Evolutionary conservation across 1,140 invertebrate genomes (phyloP).

Genomic region (Eumeta japonica): DNA sequence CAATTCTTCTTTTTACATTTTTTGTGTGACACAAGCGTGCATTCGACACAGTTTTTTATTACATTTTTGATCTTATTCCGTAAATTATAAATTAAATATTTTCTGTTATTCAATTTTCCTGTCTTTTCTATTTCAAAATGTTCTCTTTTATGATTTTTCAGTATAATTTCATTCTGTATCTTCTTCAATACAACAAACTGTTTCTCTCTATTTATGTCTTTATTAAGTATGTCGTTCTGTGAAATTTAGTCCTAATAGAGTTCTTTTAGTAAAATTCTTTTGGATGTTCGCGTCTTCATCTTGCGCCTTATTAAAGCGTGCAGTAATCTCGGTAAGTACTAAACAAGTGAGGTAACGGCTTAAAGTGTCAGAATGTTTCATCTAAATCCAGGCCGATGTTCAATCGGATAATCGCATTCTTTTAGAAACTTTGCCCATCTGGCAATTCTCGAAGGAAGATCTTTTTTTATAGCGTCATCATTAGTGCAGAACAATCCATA

Average conservation of each 20-base stretch:
- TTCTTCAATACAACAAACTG: conserved; percentile 24
- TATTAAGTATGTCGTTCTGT: conserved; percentile 19
- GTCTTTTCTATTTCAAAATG: no score
- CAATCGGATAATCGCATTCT: conserved; percentile 34
- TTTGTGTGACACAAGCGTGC: conserved; percentile 23
- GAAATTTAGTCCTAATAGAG: conserved; percentile 17
- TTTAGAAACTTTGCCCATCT: conserved; percentile 26
- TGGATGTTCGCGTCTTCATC: conserved; percentile 21
- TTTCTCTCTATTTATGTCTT: conserved; percentile 11
- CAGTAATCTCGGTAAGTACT: conserved; percentile 10
- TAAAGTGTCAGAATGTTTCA: conserved; percentile 46
- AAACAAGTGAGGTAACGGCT: conserved; percentile 28
- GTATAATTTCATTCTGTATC: conserved; percentile 24
- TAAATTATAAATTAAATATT: conserved; percentile 37
- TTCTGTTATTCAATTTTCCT: conserved; percentile 26
- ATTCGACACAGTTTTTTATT: conserved; percentile 28
- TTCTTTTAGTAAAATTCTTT: conserved; percentile 14
- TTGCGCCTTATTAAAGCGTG: conserved; percentile 14
- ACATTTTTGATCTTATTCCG: conserved; percentile 24
- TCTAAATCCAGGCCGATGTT: conserved; percentile 27
- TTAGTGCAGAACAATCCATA: conserved; percentile 28
- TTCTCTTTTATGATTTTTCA: conserved; percentile 25
- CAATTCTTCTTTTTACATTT: conserved; percentile 38
- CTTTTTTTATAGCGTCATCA: conserved; percentile 38
- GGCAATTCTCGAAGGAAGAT: conserved; percentile 28